Evolutionary conservation across 2,888 invertebrate genomes (phyloP), one percentile per base, ranked within the genome.

Genomic region (Magallana nippona): DNA sequence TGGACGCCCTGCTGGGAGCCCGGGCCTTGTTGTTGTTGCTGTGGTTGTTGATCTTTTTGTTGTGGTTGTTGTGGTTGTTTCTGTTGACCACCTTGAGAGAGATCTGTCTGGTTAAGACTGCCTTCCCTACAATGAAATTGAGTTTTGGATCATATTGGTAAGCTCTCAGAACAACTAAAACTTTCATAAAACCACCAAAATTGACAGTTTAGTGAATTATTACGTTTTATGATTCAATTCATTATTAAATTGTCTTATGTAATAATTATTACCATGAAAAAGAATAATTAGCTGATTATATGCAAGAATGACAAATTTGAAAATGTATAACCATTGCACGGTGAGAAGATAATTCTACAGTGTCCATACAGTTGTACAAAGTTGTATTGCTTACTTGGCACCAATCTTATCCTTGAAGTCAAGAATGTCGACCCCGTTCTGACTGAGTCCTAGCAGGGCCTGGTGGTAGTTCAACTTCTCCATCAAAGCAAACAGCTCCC

Each of bases 341-440:
- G 8, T 44, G 44, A 5, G 8, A 8, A 8, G 0, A 44, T 44
- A 44, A 44, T 44, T 44, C 44, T 44, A 44, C 44, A 5, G 44
- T 44, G 44, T 44, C 44, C 44, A 44, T 44, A 44, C 44, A 8
- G 44, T 44, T 44, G 3, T 8, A 44, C 44, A 44, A 44, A 44
- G 44, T 44, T 44, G 5, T 44, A 44, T 8, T 0, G 8, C 57
- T 79, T 79, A 79, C 79, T 10, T 13, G n/a, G 19, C 56, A 17
- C 27, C 22, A 1, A 79, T 27, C 27, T 63, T 82, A 27, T 82
- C 82, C 55, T 82, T 82, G 22, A 60, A 82, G 10, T 82, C 82
- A 17, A 82, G 19, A 19, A 82, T 60, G 27, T 82, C 82, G 13
- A 82, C 71, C 55, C 82, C 82, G 44, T 55, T 82, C 22, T 63